phyloP scores from a whole-genome alignment of 2,797 vertebrate genomes.

The Crax fasciolata region DNA sequence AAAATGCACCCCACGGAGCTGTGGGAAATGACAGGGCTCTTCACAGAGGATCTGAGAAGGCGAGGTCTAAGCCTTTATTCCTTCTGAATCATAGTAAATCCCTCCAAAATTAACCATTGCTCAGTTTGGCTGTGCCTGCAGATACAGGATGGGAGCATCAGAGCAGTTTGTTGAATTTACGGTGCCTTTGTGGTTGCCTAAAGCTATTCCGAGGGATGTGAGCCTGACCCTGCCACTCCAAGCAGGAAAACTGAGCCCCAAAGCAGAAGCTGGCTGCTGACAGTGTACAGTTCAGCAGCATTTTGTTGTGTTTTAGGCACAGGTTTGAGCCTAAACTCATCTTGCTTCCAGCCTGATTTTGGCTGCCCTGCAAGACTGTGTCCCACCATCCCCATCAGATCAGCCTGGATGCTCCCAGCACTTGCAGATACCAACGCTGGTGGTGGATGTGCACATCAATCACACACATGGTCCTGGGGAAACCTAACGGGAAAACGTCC shows the following conservation, averaged over 20 bases:
- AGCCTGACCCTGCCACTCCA: accelerated
- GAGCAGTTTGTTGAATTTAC: not conserved
- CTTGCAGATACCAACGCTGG: not conserved
- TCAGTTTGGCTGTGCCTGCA: not conserved
- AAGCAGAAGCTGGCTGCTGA: not conserved
- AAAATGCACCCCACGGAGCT: no score
- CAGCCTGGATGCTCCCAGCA: not conserved
- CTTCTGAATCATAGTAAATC: not conserved
- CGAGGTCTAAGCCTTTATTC: not conserved
- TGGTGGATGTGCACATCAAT: not conserved
- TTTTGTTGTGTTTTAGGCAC: not conserved
- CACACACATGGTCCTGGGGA: not conserved
- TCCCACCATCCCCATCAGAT: not conserved
- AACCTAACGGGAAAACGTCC: accelerated
- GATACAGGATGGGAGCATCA: not conserved
- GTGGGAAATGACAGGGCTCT: not conserved
- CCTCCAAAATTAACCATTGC: not conserved
- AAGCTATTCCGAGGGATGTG: no score
- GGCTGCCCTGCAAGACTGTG: accelerated
- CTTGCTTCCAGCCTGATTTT: not conserved
- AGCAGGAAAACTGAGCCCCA: not conserved
- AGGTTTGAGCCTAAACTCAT: not conserved
- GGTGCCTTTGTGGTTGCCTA: not conserved
- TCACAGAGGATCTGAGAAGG: not conserved
- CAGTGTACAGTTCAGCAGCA: not conserved